Evolutionary conservation across 2,113 vertebrate species (phyloP).

Genomic region (Eira barbara): DNA sequence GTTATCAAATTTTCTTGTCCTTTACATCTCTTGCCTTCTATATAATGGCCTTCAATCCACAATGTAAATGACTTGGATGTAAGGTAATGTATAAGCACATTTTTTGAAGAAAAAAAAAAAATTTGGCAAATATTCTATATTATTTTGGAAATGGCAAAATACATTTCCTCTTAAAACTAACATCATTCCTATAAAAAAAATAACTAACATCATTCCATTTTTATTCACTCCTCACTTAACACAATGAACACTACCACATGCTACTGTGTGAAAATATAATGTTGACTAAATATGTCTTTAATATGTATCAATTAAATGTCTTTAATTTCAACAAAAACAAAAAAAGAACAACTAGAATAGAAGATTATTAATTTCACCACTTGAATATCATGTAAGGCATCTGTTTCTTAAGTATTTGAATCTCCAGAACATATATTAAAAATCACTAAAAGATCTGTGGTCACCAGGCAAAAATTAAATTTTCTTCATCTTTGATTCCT

Average conservation of each 20-base stretch:
- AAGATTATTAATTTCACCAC: neutral
- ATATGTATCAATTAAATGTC: neutral
- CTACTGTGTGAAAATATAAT: neutral
- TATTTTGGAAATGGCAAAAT: neutral
- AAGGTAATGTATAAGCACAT: neutral
- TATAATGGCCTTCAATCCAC: neutral
- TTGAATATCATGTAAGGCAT: neutral
- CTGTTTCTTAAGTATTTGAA: neutral
- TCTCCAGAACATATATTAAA: neutral
- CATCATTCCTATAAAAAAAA: no score
- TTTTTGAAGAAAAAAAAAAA: neutral
- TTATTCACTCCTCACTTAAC: neutral
- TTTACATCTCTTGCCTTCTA: neutral
- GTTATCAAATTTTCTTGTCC: neutral
- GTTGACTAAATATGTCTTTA: neutral
- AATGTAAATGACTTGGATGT: constrained; percentile 3
- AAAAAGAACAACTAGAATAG: neutral
- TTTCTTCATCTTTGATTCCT: neutral
- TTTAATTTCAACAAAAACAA: neutral
- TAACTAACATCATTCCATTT: neutral
- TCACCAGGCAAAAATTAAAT: constrained; percentile 1
- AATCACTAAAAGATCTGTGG: neutral
- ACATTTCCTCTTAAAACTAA: neutral
- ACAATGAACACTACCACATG: neutral
- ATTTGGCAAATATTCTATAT: neutral